These are phyloP conservation scores for Oenanthe melanoleuca DNA, from an alignment of 2,113 vertebrate species.

Conservation along the genomic window DNA sequence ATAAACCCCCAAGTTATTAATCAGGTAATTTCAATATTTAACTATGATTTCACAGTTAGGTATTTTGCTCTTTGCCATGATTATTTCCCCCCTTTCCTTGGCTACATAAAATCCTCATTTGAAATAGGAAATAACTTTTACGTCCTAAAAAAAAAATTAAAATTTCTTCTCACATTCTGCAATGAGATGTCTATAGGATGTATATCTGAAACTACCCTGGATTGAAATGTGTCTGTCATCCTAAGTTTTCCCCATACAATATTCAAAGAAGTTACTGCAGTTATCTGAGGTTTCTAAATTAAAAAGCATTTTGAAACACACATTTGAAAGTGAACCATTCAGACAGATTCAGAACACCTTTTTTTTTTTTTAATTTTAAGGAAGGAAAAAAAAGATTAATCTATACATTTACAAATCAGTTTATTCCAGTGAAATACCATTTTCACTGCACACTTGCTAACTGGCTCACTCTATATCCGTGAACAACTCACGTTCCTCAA, in stretches of 20 bases:
- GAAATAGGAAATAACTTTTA: not conserved
- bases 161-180: not conserved
- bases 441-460: not conserved
- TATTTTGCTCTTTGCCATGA: not conserved
- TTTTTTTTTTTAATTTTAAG: not conserved
- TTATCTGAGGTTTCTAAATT: not conserved
- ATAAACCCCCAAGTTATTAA: not conserved
- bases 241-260: not conserved
- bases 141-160: not conserved
- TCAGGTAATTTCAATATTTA: not conserved
- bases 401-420: not conserved
- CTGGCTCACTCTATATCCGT: not conserved
- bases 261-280: not conserved
- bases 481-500: constrained; percentile 45
- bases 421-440: not conserved
- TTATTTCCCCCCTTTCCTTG: not conserved
- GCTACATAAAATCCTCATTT: not conserved
- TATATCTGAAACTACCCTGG: not conserved
- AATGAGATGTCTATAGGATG: not conserved
- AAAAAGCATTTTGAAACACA: not conserved
- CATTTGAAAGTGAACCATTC: not conserved
- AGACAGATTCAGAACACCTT: not conserved
- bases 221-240: not conserved
- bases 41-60: not conserved
- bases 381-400: not conserved